Conservation (phyloP, 2,797 vertebrate species). For the Potorous gilbertii region DNA sequence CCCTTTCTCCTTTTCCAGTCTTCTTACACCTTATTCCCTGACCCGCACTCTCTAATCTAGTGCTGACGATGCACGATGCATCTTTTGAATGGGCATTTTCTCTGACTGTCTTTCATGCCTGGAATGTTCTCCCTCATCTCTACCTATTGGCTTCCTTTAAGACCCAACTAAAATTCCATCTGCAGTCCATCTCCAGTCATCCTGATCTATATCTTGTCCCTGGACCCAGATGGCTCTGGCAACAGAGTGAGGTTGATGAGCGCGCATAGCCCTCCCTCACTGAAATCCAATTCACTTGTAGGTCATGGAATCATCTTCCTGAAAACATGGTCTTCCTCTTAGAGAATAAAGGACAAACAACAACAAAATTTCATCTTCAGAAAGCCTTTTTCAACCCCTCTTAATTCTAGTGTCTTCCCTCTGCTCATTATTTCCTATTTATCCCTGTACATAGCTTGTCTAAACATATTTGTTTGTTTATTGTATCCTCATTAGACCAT, state of each 20-base stretch:
- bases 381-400: not conserved
- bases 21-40: not conserved
- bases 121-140: not conserved
- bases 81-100: not conserved
- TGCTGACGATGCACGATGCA: not conserved
- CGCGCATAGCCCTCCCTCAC: too few relatives aligned
- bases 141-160: not conserved
- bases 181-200: too few relatives aligned
- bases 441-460: not conserved
- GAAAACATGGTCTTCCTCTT: too few relatives aligned
- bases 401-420: not conserved
- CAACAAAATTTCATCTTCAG: not conserved
- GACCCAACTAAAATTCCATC: not conserved
- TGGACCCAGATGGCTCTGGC: too few relatives aligned
- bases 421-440: not conserved
- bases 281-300: too few relatives aligned
- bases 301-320: too few relatives aligned
- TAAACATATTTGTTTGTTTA: not conserved
- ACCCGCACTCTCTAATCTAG: not conserved
- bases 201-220: too few relatives aligned
- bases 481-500: not conserved
- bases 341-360: too few relatives aligned
- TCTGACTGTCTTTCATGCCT: not conserved
- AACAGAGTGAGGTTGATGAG: too few relatives aligned
- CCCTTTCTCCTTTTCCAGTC: not conserved